A percentile compares a stretch with the other conserved stretches of the same genome.
Conservation (phyloP, 2,888 invertebrate species). For the Pasiphila rectangulata region DNA sequence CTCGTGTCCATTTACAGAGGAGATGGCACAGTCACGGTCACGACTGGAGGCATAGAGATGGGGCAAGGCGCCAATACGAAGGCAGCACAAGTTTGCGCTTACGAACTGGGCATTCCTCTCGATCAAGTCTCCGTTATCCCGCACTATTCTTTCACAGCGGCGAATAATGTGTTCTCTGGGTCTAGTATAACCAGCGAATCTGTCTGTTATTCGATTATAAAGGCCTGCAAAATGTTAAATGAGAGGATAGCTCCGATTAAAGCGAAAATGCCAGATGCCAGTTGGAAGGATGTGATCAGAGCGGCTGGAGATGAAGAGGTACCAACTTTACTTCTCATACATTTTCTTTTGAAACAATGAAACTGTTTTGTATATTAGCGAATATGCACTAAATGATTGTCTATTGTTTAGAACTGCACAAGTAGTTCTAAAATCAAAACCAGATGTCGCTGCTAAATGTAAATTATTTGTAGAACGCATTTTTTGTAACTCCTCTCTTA, state of each 20-base stretch:
- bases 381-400: no score
- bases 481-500: background rate
- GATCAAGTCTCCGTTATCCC: slow-evolving; percentile 82
- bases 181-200: slow-evolving; percentile 85
- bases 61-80: slow-evolving; percentile 92
- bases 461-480: slow-evolving; percentile 25
- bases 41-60: slow-evolving; percentile 86
- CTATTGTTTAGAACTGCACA: no score
- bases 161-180: slow-evolving; percentile 84
- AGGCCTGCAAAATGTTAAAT: slow-evolving; percentile 81
- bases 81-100: slow-evolving; percentile 88
- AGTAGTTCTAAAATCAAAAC: no score
- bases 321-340: no score
- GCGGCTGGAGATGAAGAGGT: slow-evolving; percentile 74
- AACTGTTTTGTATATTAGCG: no score
- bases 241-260: slow-evolving; percentile 80
- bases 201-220: slow-evolving; percentile 77
- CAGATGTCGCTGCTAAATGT: no score
- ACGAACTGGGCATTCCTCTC: slow-evolving; percentile 85
- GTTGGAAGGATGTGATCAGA: slow-evolving; percentile 81
- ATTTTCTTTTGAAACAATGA: no score
- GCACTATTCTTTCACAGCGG: slow-evolving; percentile 76
- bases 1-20: slow-evolving; percentile 84
- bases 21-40: slow-evolving; percentile 85
- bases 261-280: slow-evolving; percentile 63